Conservation (phyloP, 2,113 vertebrate species). For the Istiophorus platypterus region DNA sequence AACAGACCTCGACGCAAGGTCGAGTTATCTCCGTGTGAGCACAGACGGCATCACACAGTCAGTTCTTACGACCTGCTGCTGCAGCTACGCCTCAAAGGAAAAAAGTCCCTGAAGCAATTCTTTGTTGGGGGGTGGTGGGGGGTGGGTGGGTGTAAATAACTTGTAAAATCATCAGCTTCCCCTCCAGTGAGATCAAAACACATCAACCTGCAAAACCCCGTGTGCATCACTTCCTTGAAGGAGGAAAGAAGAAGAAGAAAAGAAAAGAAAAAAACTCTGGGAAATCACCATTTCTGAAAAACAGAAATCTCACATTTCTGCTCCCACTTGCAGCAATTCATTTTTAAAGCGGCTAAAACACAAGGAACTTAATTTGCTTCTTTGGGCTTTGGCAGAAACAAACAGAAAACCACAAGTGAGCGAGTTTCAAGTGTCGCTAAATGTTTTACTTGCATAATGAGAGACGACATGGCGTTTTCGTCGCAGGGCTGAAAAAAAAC, state of each 20-base stretch:
- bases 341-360: constrained; percentile 14
- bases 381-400: neutral
- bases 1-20: constrained; percentile 8
- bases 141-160: no score
- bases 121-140: constrained; percentile 40
- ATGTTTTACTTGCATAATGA: neutral
- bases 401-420: neutral
- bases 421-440: neutral
- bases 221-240: constrained; percentile 30
- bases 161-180: constrained; percentile 57
- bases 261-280: constrained; percentile 1
- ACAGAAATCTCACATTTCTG: constrained; percentile 7
- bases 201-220: constrained; percentile 30
- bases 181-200: constrained; percentile 53
- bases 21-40: constrained; percentile 32
- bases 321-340: neutral
- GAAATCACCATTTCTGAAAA: neutral
- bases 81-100: constrained; percentile 44
- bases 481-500: no score
- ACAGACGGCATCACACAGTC: constrained; percentile 30
- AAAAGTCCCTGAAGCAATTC: constrained; percentile 30
- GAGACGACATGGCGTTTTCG: neutral
- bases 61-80: constrained; percentile 24
- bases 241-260: constrained; percentile 1
- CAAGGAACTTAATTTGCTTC: neutral